Evolutionary conservation across 2,113 vertebrate genomes (phyloP).

Genomic region (Notarius quadriscutis): DNA sequence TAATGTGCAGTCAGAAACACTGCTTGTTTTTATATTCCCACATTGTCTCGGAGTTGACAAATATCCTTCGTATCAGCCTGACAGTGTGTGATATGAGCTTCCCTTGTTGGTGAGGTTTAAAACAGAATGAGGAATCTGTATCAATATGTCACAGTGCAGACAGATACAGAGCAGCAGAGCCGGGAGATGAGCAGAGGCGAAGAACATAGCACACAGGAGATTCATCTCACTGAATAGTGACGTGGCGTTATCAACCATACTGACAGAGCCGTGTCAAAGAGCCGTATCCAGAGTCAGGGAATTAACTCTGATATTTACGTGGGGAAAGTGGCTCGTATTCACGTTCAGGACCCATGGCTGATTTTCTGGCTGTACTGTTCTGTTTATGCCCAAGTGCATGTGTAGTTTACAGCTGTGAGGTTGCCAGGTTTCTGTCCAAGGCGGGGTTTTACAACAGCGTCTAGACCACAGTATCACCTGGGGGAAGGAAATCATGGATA

Average conservation of each 20-base stretch:
- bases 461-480: not conserved
- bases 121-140: conserved; percentile 33
- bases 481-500: too few species aligned
- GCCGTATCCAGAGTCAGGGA: not conserved
- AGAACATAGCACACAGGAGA: conserved; percentile 32
- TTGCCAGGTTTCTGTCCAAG: not conserved
- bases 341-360: not conserved
- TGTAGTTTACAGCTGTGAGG: not conserved
- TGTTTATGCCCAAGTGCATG: not conserved
- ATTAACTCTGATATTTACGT: not conserved
- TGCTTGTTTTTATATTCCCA: conserved; percentile 4
- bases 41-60: conserved; percentile 25
- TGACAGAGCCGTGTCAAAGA: conserved; percentile 53
- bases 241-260: conserved; percentile 62
- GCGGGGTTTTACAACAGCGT: not conserved
- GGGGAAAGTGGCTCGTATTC: not conserved
- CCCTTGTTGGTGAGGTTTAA: conserved; percentile 19
- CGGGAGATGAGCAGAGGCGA: conserved; percentile 36
- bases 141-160: conserved; percentile 55
- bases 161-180: conserved; percentile 31
- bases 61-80: conserved; percentile 32
- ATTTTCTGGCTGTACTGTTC: not conserved
- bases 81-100: conserved; percentile 28
- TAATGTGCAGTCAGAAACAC: conserved; percentile 9
- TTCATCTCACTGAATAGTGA: conserved; percentile 57